Evolutionary conservation across 1,140 invertebrate species (phyloP).

Genomic region (Panagrolaimus sp.): DNA sequence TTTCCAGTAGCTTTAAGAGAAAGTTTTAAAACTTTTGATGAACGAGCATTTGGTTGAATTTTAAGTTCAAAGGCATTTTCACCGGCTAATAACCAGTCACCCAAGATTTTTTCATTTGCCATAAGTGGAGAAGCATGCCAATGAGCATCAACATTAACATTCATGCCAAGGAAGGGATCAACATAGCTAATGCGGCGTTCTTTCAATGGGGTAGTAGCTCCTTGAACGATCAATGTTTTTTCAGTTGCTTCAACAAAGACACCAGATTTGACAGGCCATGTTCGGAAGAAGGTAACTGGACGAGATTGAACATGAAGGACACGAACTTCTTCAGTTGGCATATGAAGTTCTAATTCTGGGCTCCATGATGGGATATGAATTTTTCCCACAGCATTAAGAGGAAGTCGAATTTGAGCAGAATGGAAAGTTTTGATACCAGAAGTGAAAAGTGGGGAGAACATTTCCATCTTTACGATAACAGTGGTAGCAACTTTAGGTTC

Average conservation of each 20-base stretch:
- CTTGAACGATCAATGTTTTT: slow-evolving; percentile 28
- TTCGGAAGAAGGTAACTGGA: slow-evolving; percentile 28
- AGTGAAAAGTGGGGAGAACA: slow-evolving; percentile 27
- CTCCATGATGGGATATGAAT: slow-evolving; percentile 5
- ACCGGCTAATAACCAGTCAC: background rate
- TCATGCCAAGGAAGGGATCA: slow-evolving; percentile 15
- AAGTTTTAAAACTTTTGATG: background rate
- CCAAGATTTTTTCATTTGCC: background rate
- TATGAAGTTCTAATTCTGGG: background rate
- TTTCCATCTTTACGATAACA: slow-evolving; percentile 23
- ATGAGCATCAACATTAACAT: slow-evolving; percentile 17
- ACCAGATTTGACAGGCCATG: slow-evolving; percentile 14
- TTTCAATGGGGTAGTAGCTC: background rate
- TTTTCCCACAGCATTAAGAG: slow-evolving; percentile 22
- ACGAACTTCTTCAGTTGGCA: slow-evolving; percentile 19
- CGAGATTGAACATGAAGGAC: slow-evolving; percentile 23
- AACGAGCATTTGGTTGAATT: background rate
- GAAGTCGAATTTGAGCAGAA: slow-evolving; percentile 22
- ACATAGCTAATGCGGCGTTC: background rate
- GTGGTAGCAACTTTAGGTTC: slow-evolving; percentile 26
- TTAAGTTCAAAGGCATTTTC: slow-evolving; percentile 26
- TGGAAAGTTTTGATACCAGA: slow-evolving; percentile 29
- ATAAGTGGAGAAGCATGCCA: background rate
- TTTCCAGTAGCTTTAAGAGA: background rate
- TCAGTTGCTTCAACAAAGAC: slow-evolving; percentile 28